Evolutionary conservation across 2,888 invertebrate genomes (phyloP), one percentile per base, ranked within the genome.

Genomic region (Athalia circularis): DNA sequence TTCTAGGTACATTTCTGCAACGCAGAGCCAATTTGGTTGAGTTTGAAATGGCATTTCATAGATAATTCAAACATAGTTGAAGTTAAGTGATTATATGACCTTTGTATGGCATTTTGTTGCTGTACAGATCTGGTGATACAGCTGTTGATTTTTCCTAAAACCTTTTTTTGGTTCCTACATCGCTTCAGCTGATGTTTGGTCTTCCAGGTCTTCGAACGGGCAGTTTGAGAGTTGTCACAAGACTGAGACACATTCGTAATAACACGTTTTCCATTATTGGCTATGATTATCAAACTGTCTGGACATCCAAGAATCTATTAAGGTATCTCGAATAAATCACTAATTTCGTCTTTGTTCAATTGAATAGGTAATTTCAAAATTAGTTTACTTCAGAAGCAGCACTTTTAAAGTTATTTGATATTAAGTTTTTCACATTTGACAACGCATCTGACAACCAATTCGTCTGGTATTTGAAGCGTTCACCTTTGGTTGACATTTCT

Each of bases 311-410:
- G 47, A 9, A 59, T 45, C 70, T 70, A 54, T 54, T 70, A 6
- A 13, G 70, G 57, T 57, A 72, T 59, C 47, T 72, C 47, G 45
- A 13, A 45, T 70, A n/a, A 59, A 72, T 57, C 72, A 59, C 13
- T 13, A 47, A 72, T 59, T 13, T 8, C 8, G 15, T 72, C 59
- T 59, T 2, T 29, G 29, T 29, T 59, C 11, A 5, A 9, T 13
- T 9, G 8, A 5, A 72, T 15, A 59, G n/a, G 59, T 45, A 47
- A 54, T 45, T 8, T 72, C 4, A 59, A 59, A 72, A n/a, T 47
- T 57, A 13, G 13, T 72, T 72, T 72, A 72, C 72, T 59, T 59
- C n/a, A 47, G 15, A 2, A n/a, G 52, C 5, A 43, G 59, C 6
- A 29, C 43, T 48, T 6, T 65, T 4, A 7, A 2, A 2, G 7